Evolutionary conservation across 1,140 invertebrate species (phyloP).

Genomic region (Antheraea mylitta): DNA sequence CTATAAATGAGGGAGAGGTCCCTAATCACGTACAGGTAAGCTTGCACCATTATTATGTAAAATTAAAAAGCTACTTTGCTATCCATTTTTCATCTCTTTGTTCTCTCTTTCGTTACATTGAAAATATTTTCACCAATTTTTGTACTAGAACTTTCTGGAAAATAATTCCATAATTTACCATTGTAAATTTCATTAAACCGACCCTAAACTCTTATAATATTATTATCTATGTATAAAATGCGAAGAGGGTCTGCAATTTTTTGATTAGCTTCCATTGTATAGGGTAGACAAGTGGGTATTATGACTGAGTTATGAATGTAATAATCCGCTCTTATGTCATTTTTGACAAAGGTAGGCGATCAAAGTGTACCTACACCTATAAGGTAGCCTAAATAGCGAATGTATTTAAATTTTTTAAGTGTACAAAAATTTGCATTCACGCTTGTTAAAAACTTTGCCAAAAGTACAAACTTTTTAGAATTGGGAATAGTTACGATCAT

Average conservation of each 20-base stretch:
- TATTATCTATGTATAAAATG: not conserved
- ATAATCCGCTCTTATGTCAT: not conserved
- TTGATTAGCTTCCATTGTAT: not conserved
- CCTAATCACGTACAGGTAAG: conserved; percentile 94
- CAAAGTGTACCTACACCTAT: not conserved
- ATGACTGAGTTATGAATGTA: not conserved
- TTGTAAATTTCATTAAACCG: not conserved
- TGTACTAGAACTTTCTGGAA: no score
- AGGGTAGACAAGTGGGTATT: not conserved
- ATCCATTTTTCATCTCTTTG: not conserved
- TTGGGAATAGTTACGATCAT: no score
- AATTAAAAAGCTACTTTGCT: conserved; percentile 5
- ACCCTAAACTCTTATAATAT: not conserved
- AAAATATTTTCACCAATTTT: not conserved
- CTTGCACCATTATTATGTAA: conserved; percentile 24
- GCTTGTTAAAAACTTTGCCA: no score
- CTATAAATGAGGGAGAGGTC: conserved; percentile 98
- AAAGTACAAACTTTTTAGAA: no score
- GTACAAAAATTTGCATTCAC: no score
- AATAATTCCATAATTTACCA: not conserved
- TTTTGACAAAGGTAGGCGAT: not conserved
- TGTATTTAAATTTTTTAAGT: no score
- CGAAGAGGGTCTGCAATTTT: not conserved
- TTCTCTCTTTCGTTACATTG: not conserved
- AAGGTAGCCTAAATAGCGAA: not conserved